Evolutionary conservation across 2,888 invertebrate species (phyloP).

Genomic region (Melangyna quadrimaculata): DNA sequence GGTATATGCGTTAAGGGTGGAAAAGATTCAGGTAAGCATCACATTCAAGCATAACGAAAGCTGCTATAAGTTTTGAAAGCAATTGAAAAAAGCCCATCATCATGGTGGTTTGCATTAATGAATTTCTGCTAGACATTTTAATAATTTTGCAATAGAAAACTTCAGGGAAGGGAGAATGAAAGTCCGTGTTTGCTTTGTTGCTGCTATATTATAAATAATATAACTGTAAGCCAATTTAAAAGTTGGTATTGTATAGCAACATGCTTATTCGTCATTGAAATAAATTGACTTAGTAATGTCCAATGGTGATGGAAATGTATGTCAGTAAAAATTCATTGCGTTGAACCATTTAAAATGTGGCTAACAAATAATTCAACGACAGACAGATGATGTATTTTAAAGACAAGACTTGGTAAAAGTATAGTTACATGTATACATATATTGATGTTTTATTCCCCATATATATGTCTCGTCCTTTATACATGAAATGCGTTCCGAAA

Average conservation of each 20-base stretch:
- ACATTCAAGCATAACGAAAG: neutral
- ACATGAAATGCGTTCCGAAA: no score
- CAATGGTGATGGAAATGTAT: neutral
- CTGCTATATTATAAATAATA: neutral
- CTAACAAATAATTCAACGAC: no score
- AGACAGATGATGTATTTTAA: no score
- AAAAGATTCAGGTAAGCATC: constrained; percentile 89
- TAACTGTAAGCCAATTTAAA: constrained; percentile 40
- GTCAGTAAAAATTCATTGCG: neutral
- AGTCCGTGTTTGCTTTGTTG: neutral
- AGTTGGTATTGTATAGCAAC: neutral
- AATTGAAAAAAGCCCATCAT: neutral
- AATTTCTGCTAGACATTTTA: neutral
- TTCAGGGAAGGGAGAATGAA: neutral
- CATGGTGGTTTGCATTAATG: neutral
- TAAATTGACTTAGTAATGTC: neutral
- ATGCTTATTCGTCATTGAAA: neutral
- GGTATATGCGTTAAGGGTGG: constrained; percentile 96
- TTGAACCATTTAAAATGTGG: neutral
- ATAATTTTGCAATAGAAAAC: neutral
- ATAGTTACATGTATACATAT: no score
- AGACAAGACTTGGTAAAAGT: no score
- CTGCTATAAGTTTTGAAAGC: neutral
- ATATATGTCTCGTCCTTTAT: no score
- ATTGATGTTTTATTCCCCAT: no score